Base-by-base conservation (phyloP, 2,113 vertebrate genomes). In the Pterocles orientalis region DNA sequence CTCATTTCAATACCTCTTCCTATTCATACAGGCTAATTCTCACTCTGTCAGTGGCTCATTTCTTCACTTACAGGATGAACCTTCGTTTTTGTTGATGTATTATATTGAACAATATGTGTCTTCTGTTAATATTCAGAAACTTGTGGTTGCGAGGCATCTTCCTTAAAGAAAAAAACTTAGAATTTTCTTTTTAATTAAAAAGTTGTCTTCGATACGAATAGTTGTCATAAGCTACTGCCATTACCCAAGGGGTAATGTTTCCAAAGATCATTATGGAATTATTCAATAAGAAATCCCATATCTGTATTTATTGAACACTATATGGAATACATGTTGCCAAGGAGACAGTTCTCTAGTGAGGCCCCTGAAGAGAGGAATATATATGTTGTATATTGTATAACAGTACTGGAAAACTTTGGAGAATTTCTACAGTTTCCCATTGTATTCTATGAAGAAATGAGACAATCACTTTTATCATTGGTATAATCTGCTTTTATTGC, bases 101-200 rank as follows among this genome's bases (percentile, higher is more conserved):
- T 95, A 66, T 75, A 92, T 92, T 82, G 88, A 92, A 69, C 15
- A 64, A 34, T 69, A 53, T 73, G 53, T 72, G 31, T 53, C 50
- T 85, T 73, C 61, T 77, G 66, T 81, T 95, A 96, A 95, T 86
- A 77, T 77, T 88, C 36, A 86, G 41, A 91, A 87, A 80, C 47
- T 76, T 88, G 31, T 66, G 18, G 36, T 94, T 94, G 78, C 75
- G 41, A 66, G 41, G 75, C 78, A 76, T 82, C 16, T 0, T 76
- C 18, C 47, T 93, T 82, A 88, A 77, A 96, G 66, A 60, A 87
- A 82, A 96, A 73, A 29, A 1, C 23, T 43, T 43, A 31, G 57
- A 75, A 70, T 58, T 83, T 50, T 65, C 43, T 85, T 90, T 90
- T 95, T 83, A 93, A 95, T 96, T 95, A 95, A 96, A 53, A 66